Conservation (phyloP, 2,797 vertebrate species). For the Periparus ater region DNA sequence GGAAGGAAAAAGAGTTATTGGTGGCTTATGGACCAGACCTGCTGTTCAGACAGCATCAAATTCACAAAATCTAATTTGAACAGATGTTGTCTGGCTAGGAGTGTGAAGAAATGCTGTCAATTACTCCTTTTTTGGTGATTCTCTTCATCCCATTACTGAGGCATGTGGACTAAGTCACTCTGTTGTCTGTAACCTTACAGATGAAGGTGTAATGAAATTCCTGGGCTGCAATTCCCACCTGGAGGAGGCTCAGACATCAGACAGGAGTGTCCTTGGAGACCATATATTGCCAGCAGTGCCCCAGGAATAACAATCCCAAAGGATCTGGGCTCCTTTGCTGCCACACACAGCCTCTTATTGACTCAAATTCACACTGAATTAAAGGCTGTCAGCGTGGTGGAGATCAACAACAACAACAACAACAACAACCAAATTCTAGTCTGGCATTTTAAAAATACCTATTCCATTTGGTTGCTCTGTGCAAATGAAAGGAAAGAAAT, state of each 20-base stretch:
- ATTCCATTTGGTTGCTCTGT: not conserved
- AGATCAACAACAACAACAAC: not conserved
- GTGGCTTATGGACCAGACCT: constrained; percentile 10
- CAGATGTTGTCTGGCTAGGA: constrained; percentile 33
- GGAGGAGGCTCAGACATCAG: not conserved
- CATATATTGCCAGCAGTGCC: not conserved
- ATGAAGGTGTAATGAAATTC: not conserved
- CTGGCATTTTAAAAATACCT: not conserved
- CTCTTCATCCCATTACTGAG: not conserved
- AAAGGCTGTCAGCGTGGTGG: not conserved
- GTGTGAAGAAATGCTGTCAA: constrained; percentile 20
- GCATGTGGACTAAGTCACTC: not conserved
- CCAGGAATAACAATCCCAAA: not conserved
- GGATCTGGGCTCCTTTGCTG: not conserved
- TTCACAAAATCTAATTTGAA: constrained; percentile 39
- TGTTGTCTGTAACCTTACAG: not conserved
- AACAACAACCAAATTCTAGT: not conserved
- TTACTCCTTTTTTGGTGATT: not conserved
- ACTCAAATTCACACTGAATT: not conserved
- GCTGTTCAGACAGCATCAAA: constrained; percentile 13
- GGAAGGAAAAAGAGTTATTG: not conserved
- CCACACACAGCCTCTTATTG: not conserved
- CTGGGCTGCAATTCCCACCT: not conserved
- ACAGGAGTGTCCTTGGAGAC: not conserved
- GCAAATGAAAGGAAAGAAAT: not conserved